Percentiles rank a stretch among this genome's conserved stretches.
These are phyloP conservation scores for Biston stratarius DNA, from an alignment of 2,888 invertebrate genomes.

Conservation along the genomic window DNA sequence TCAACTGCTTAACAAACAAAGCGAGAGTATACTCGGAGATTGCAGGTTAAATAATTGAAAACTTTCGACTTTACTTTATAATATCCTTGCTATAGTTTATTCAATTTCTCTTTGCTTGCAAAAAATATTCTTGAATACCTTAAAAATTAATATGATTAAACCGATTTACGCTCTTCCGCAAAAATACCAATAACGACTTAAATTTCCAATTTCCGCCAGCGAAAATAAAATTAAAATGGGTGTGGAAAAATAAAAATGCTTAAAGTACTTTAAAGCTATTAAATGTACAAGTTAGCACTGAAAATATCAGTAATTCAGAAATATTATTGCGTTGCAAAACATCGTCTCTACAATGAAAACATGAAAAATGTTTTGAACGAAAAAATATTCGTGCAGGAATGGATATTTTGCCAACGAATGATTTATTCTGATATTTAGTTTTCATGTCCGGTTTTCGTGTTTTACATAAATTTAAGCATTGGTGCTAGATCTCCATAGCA, in stretches of 20 bases:
- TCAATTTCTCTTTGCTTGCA: too few species aligned
- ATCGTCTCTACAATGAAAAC: slow-evolving; percentile 21
- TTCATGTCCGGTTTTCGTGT: neutral
- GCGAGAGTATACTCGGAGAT: too few species aligned
- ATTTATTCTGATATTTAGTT: neutral
- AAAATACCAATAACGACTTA: slow-evolving; percentile 1
- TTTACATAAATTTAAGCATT: too few species aligned
- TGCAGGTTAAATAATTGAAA: too few species aligned
- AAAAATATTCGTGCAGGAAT: neutral
- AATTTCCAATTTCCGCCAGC: slow-evolving; percentile 3
- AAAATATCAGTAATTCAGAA: slow-evolving; percentile 24
- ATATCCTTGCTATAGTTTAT: too few species aligned
- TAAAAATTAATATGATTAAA: neutral
- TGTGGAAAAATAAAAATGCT: slow-evolving; percentile 8
- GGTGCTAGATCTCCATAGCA: too few species aligned
- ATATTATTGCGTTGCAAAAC: slow-evolving; percentile 24
- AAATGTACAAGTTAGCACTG: slow-evolving; percentile 12
- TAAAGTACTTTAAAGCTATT: slow-evolving; percentile 10
- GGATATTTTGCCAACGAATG: neutral
- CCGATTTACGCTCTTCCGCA: neutral
- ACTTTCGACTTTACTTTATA: too few species aligned
- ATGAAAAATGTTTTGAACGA: slow-evolving; percentile 35
- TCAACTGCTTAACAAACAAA: too few species aligned
- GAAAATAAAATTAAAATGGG: slow-evolving; percentile 3
- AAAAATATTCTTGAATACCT: neutral